A percentile compares a stretch with the other conserved stretches of the same genome.
Conservation (phyloP, 2,113 vertebrate species). For the Tenebrosternarchus preto region DNA sequence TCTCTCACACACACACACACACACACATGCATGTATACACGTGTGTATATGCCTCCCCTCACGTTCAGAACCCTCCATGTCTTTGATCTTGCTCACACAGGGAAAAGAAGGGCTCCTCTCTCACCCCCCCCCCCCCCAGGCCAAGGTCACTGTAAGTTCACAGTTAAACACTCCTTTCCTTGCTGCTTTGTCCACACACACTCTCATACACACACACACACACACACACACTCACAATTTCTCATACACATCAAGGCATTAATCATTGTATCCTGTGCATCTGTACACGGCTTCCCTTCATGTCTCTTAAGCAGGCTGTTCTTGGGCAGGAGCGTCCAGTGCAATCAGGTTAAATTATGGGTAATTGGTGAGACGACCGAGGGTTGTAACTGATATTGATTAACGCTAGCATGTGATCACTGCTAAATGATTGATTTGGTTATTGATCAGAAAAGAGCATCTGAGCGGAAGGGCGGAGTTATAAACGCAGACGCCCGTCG, state of each 20-base stretch:
- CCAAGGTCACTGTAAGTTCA: constrained; percentile 49
- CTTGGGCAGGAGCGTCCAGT: background rate
- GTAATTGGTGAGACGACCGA: background rate
- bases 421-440: constrained; percentile 21
- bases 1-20: constrained; percentile 4
- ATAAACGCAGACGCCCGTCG: background rate
- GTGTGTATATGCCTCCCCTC: constrained; percentile 11
- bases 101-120: constrained; percentile 31
- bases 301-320: background rate
- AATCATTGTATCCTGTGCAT: constrained; percentile 20
- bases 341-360: constrained; percentile 11
- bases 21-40: constrained; percentile 1
- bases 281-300: no score
- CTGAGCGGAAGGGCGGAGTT: background rate
- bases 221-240: constrained; percentile 34
- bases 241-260: constrained; percentile 10
- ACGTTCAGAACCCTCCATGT: background rate
- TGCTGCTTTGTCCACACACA: constrained; percentile 21
- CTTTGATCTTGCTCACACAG: constrained; percentile 46
- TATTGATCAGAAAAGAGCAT: constrained; percentile 6
- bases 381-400: constrained; percentile 34
- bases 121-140: constrained; percentile 7
- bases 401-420: constrained; percentile 7
- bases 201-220: constrained; percentile 33
- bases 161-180: constrained; percentile 24